These are phyloP conservation scores for Camponotus pennsylvanicus DNA, from an alignment of 1,140 invertebrate species.

Conservation along the genomic window DNA sequence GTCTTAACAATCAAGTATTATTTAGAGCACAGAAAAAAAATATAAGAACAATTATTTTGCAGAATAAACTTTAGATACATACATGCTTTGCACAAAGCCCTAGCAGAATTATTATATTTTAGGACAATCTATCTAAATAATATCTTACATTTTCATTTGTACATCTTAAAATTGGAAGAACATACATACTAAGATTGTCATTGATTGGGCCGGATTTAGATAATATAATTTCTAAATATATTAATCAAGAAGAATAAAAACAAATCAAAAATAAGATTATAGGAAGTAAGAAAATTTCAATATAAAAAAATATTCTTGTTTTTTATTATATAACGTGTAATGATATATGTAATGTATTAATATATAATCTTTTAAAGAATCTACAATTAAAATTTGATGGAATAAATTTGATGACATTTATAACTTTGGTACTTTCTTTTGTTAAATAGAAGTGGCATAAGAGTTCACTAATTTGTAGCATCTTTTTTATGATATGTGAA, in stretches of 20 bases:
- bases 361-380: constrained; percentile 10
- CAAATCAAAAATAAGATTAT: not conserved
- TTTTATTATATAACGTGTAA: not conserved
- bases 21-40: not conserved
- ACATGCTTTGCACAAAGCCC: constrained; percentile 1
- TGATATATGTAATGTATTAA: not conserved
- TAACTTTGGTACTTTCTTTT: not conserved
- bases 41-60: not conserved
- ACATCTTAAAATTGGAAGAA: constrained; percentile 62
- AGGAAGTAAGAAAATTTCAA: constrained; percentile 11
- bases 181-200: constrained; percentile 51
- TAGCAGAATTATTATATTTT: constrained; percentile 15
- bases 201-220: constrained; percentile 12
- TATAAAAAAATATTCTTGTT: constrained; percentile 12
- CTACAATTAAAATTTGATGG: not conserved
- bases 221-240: not conserved
- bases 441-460: not conserved
- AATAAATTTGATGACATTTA: not conserved
- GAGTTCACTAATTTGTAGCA: not conserved
- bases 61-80: constrained; percentile 25
- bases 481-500: constrained; percentile 14
- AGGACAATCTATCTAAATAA: not conserved
- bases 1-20: not conserved
- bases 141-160: constrained; percentile 40
- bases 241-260: not conserved